These are phyloP conservation scores for Nemotelus nigrinus DNA, from an alignment of 2,888 invertebrate species.

Conservation along the genomic window DNA sequence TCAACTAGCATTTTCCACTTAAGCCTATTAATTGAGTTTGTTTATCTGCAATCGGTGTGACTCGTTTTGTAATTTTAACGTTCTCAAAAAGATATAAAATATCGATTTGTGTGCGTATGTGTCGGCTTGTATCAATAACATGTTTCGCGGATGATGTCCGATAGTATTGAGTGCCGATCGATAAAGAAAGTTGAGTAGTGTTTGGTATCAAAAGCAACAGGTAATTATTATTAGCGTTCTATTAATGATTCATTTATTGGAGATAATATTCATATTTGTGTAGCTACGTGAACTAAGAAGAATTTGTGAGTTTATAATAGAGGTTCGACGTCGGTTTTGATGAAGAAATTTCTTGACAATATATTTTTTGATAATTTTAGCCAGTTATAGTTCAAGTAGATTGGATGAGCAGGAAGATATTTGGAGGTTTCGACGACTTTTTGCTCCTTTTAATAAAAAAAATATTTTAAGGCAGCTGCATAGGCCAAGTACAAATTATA, in stretches of 20 bases:
- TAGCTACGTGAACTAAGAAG: too few relatives aligned
- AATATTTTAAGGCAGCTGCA: too few relatives aligned
- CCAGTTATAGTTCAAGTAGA: too few relatives aligned
- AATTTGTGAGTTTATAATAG: too few relatives aligned
- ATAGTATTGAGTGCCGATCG: slow-evolving; percentile 20
- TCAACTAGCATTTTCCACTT: neutral
- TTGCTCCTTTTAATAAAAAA: too few relatives aligned
- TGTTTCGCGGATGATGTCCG: slow-evolving; percentile 22
- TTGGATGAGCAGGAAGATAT: too few relatives aligned
- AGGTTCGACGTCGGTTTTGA: too few relatives aligned
- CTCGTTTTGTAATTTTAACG: slow-evolving; percentile 6
- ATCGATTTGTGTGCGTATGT: neutral
- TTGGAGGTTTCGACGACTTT: too few relatives aligned
- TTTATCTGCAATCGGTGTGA: slow-evolving; percentile 22
- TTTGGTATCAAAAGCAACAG: slow-evolving; percentile 27
- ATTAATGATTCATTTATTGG: slow-evolving; percentile 1
- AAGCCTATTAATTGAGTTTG: slow-evolving; percentile 23
- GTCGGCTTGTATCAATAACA: neutral
- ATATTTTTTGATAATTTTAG: too few relatives aligned
- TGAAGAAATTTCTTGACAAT: too few relatives aligned
- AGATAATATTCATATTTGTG: neutral
- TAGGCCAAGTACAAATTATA: too few relatives aligned
- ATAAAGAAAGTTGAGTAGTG: slow-evolving; percentile 31
- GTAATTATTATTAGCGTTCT: slow-evolving; percentile 19
- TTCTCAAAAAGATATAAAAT: neutral